phyloP scores from a whole-genome alignment of 2,113 vertebrate genomes.

The Sturnus vulgaris region DNA sequence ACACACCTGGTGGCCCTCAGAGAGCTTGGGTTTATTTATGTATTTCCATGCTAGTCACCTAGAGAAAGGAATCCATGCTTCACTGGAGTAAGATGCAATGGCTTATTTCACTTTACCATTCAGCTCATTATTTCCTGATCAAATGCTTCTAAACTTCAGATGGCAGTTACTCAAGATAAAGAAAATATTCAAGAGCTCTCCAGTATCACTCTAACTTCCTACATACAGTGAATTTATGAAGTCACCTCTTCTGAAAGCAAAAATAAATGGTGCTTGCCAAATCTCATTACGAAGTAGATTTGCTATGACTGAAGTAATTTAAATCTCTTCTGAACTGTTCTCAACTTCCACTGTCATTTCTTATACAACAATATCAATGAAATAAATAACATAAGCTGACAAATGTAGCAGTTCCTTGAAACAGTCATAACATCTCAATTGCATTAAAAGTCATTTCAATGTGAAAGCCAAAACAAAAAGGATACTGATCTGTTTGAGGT shows the following conservation, averaged over 20 bases:
- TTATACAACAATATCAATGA: background rate
- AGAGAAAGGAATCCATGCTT: background rate
- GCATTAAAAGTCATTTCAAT: background rate
- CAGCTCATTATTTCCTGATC: conserved; percentile 14
- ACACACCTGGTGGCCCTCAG: background rate
- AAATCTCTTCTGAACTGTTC: background rate
- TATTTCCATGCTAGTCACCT: background rate
- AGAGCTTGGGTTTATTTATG: background rate
- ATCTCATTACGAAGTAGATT: background rate
- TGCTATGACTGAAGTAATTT: conserved; percentile 4
- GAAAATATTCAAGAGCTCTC: background rate
- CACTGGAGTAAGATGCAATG: background rate
- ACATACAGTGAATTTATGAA: background rate
- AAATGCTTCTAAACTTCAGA: background rate
- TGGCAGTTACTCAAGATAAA: conserved; percentile 1
- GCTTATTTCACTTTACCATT: background rate
- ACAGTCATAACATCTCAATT: background rate
- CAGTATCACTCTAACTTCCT: background rate
- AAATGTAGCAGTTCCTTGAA: background rate
- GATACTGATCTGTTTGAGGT: conserved; percentile 99
- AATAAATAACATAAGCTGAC: background rate
- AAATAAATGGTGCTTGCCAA: conserved; percentile 35
- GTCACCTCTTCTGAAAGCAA: background rate
- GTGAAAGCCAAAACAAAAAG: conserved; percentile 63
- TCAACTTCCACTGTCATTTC: background rate